These are phyloP conservation scores for Gari tellinella DNA, from an alignment of 2,888 invertebrate species.

Conservation along the genomic window DNA sequence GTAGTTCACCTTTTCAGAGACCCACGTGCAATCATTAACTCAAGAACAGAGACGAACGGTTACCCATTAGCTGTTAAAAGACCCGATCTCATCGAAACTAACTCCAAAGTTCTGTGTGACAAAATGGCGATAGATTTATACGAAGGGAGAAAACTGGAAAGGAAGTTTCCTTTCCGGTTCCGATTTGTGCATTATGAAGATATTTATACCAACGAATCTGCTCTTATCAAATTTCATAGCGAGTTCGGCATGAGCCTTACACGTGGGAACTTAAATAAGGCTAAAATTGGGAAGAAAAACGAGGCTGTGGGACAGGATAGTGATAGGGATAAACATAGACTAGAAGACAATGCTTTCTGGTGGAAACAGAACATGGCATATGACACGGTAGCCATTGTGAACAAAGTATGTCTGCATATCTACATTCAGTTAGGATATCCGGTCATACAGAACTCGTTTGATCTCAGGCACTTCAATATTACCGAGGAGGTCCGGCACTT, in stretches of 20 bases:
- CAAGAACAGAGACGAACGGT: slow-evolving; percentile 39
- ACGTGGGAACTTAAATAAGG: neutral
- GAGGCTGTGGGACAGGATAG: neutral
- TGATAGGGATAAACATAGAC: slow-evolving; percentile 4
- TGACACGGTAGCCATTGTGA: slow-evolving; percentile 18
- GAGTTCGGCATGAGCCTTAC: slow-evolving; percentile 21
- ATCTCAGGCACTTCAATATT: slow-evolving; percentile 2
- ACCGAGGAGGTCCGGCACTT: neutral
- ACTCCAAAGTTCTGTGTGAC: slow-evolving; percentile 44
- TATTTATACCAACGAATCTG: slow-evolving; percentile 16
- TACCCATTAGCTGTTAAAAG: slow-evolving; percentile 26
- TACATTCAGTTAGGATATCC: slow-evolving; percentile 35
- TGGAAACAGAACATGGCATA: slow-evolving; percentile 42
- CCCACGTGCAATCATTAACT: slow-evolving; percentile 52
- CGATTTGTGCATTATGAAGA: slow-evolving; percentile 51
- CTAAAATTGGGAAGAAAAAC: slow-evolving; percentile 2
- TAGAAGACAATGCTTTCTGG: slow-evolving; percentile 43
- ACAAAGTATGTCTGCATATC: slow-evolving; percentile 25
- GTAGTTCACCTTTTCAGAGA: slow-evolving; percentile 51
- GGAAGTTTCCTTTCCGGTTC: slow-evolving; percentile 36
- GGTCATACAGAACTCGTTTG: neutral
- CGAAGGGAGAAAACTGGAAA: slow-evolving; percentile 21
- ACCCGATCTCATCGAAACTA: slow-evolving; percentile 14
- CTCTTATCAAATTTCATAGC: slow-evolving; percentile 35
- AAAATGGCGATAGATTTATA: slow-evolving; percentile 45